Conservation (phyloP, 2,888 invertebrate species). For the Trypoxylon attenuatum region DNA sequence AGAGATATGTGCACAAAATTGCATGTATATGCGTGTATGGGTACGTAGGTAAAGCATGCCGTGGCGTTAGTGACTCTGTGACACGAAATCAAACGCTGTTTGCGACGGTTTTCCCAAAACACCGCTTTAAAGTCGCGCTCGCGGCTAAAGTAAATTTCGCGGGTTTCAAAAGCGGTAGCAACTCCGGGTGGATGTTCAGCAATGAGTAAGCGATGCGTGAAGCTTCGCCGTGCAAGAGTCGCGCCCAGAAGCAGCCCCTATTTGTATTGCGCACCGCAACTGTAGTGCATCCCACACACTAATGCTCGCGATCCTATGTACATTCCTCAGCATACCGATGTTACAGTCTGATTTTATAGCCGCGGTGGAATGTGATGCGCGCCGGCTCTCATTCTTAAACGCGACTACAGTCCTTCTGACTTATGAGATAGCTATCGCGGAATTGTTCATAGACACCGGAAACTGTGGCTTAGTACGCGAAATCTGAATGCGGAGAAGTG, state of each 20-base stretch:
- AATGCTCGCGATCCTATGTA: conserved; percentile 23
- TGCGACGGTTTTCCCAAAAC: conserved; percentile 32
- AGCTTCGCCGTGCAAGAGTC: conserved; percentile 49
- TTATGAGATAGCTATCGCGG: too few species aligned
- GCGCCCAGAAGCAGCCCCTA: conserved; percentile 53
- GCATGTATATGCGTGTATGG: not conserved
- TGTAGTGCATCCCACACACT: conserved; percentile 45
- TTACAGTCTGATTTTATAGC: too few species aligned
- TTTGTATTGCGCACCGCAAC: conserved; percentile 54
- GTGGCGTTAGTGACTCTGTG: conserved; percentile 15
- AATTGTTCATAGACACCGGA: too few species aligned
- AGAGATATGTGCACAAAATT: not conserved
- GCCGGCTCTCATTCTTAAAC: too few species aligned
- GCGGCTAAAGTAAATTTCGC: conserved; percentile 58
- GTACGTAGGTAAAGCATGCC: too few species aligned
- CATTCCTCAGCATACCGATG: conserved; percentile 25
- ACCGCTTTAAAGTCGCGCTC: conserved; percentile 51
- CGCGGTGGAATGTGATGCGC: too few species aligned
- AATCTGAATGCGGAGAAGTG: too few species aligned
- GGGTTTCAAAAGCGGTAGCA: conserved; percentile 52
- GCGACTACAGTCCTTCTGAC: too few species aligned
- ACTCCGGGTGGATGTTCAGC: conserved; percentile 54
- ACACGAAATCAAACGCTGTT: conserved; percentile 50
- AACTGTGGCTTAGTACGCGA: too few species aligned
- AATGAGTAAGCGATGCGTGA: conserved; percentile 65